Base-by-base conservation (phyloP, 1,140 invertebrate genomes). In the Marisa cornuarietis region DNA sequence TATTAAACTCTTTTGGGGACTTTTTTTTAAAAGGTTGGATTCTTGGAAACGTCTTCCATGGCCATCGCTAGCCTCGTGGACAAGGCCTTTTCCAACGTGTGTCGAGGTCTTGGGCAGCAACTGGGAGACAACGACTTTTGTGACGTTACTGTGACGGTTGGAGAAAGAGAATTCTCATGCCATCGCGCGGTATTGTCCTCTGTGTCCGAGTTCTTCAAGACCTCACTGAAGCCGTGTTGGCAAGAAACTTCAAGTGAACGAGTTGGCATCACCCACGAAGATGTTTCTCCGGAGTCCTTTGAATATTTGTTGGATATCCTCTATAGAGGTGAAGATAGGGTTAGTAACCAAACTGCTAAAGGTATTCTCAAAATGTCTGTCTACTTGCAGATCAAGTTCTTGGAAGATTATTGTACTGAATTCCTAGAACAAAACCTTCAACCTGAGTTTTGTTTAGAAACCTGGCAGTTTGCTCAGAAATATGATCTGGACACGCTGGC, bases 301-400 rank as follows among this genome's bases (percentile, higher is more conserved):
- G n/a, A 51, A 6, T 51, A 63, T n/a, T n/a, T 76, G n/a, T 26
- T 76, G 61, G 74, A 76, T 61, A 76, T 76, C n/a, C 16, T 76
- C 26, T 76, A 76, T 61, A 63, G 42, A 13, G 26, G n/a, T 11
- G n/a, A 76, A 66, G 74, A 76, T n/a, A 42, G 63, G 61, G 49
- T 76, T 22, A 76, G 58, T 10, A 65, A 42, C 9, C 24, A 76
- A 24, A 76, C 74, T 7, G 74, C 62, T 0, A 65, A 18, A 14
- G 74, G 63, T 63, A 54, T 76, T 42, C 62, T 76, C 24, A 54
- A 31, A n/a, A 76, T 76, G 74, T 65, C 74, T 20, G 63, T 76
- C n/a, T 76, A 49, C n/a, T 20, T 76, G 74, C 74, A 76, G 54
- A 61, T 76, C 18, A 76, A 63, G 26, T 76, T 76, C 49, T 63